Base-by-base conservation (phyloP, 1,140 invertebrate genomes). In the Tyrophagus putrescentiae region DNA sequence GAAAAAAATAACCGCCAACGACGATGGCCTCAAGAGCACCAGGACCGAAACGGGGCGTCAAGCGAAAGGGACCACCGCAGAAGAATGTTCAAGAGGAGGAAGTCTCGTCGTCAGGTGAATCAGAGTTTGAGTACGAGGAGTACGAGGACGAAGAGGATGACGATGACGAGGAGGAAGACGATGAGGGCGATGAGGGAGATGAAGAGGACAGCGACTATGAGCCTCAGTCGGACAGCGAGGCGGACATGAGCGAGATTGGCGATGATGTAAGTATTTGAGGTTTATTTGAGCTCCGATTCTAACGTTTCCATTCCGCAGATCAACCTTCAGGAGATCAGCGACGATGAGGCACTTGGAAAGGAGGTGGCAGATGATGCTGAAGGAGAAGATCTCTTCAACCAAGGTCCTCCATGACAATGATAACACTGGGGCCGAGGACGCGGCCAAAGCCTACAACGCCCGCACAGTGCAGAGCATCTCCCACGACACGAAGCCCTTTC, bases 161-260 rank as follows among this genome's bases (percentile, higher is more conserved):
- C 29, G 62, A 54, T 42, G 39, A 62, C 2, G 25, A 54, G 7
- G 34, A 28, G 11, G 36, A 33, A 34, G 60, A 60, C 33, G 54
- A 64, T 16, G 25, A 67, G 9, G 67, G 62, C 1, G 70, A 71
- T 60, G 67, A 69, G 57, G 68, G 58, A 41, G 57, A 62, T 39
- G 63, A 62, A 4, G 63, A 64, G 42, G 53, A 62, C 27, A n/a
- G 39, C 1, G 56, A 60, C 25, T 33, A 62, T 34, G 21, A 39
- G 23, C 29, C 7, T 63, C 32, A 31, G 3, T 32, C 21, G 11
- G 41, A 1, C 9, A 63, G 31, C 32, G 29, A 57, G 13, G 45
- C 7, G 39, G 52, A 54, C n/a, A 44, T 45, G 44, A 29, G 50
- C 9, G 42, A 27, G 16, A 50, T 59, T n/a, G n/a, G 7, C 39